These are phyloP conservation scores for Ennomos fuscantarius DNA, from an alignment of 2,888 invertebrate species.

Conservation along the genomic window DNA sequence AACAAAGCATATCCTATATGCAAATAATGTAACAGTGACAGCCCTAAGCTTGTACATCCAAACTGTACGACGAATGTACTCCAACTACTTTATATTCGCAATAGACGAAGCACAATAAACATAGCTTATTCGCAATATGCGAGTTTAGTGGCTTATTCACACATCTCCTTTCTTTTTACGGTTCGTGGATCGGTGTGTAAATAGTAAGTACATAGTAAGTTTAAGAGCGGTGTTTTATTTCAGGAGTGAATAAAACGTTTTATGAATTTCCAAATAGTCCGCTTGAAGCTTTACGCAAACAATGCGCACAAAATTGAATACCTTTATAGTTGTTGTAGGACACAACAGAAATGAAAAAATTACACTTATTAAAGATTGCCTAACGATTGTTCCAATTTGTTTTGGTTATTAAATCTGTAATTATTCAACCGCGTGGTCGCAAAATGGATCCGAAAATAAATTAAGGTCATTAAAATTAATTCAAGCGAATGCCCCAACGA, in stretches of 20 bases:
- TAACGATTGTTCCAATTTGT: conserved; percentile 20
- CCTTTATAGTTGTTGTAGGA: no score
- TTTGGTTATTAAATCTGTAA: conserved; percentile 28
- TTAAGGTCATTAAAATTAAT: conserved; percentile 32
- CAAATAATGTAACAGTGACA: background rate
- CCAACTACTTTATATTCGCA: conserved; percentile 32
- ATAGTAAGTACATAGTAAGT: conserved; percentile 29
- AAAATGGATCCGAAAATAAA: conserved; percentile 29
- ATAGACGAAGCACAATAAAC: conserved; percentile 31
- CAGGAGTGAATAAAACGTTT: conserved; percentile 24
- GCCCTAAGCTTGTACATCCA: conserved; percentile 17
- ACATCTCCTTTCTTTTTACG: conserved; percentile 36
- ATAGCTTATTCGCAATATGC: conserved; percentile 34
- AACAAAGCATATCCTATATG: background rate
- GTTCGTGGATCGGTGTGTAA: conserved; percentile 23
- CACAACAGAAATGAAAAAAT: background rate
- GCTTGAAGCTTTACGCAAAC: background rate
- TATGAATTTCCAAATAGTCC: conserved; percentile 13
- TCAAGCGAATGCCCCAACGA: conserved; percentile 24
- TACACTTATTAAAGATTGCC: conserved; percentile 5
- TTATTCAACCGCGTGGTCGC: conserved; percentile 28
- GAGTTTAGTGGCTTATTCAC: conserved; percentile 31
- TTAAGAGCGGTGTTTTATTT: conserved; percentile 24
- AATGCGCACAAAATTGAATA: background rate
- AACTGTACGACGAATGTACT: conserved; percentile 10